Evolutionary conservation across 2,797 vertebrate genomes (phyloP).

Genomic region (Helostoma temminkii): DNA sequence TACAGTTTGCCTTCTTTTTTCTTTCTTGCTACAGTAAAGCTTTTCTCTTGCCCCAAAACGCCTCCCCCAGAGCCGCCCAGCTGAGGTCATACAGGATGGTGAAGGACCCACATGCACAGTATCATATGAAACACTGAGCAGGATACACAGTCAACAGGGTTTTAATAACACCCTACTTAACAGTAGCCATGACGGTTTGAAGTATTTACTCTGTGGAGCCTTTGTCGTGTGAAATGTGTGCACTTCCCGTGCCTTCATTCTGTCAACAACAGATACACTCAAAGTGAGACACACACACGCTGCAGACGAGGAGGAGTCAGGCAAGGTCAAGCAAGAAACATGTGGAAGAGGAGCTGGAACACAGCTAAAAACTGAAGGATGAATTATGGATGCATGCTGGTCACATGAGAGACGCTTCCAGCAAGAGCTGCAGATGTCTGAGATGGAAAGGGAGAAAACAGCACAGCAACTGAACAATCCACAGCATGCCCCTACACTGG

Average conservation of each 20-base stretch:
- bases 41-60: constrained; percentile 37
- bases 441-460: constrained; percentile 29
- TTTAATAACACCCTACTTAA: constrained; percentile 49
- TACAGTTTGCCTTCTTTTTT: constrained; percentile 61
- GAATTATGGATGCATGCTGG: constrained; percentile 74
- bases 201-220: constrained; percentile 41
- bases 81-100: constrained; percentile 60
- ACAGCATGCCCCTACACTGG: constrained; percentile 17
- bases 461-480: constrained; percentile 23
- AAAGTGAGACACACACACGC: constrained; percentile 37
- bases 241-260: constrained; percentile 56
- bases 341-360: constrained; percentile 63
- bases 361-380: constrained; percentile 55
- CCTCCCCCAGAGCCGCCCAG: constrained; percentile 37
- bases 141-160: constrained; percentile 8
- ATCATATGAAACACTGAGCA: constrained; percentile 31
- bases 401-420: constrained; percentile 55
- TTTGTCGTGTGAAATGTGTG: constrained; percentile 49
- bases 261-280: constrained; percentile 43
- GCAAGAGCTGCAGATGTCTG: constrained; percentile 67
- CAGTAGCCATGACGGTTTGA: constrained; percentile 38
- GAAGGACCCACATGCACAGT: constrained; percentile 13
- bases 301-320: constrained; percentile 41
- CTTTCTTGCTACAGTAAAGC: constrained; percentile 52
- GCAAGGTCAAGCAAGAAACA: constrained; percentile 68